A percentile compares a stretch with the other conserved stretches of the same genome.
Conservation (phyloP, 2,113 vertebrate genomes). For the Pardalotus punctatus region DNA sequence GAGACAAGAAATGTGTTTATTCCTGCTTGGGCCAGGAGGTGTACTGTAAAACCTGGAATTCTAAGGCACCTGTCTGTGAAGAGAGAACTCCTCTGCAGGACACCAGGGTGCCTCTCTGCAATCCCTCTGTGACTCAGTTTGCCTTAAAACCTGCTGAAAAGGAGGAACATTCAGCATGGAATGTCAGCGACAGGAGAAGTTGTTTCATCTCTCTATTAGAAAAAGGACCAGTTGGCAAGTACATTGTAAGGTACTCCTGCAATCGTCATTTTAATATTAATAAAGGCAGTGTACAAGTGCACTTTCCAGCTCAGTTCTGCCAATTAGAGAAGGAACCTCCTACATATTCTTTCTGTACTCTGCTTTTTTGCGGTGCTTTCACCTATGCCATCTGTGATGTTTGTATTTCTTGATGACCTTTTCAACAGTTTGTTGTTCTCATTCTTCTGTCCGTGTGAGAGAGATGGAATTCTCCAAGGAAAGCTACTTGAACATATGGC, state of each 20-base stretch:
- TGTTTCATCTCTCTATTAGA: not conserved
- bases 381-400: slow-evolving; percentile 62
- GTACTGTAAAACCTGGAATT: not conserved
- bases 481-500: slow-evolving; percentile 52
- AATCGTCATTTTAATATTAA: slow-evolving; percentile 55
- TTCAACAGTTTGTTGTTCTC: slow-evolving; percentile 60
- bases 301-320: not conserved
- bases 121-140: not conserved
- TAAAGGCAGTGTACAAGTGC: not conserved
- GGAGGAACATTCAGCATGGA: not conserved
- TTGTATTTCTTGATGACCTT: slow-evolving; percentile 56
- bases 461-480: slow-evolving; percentile 43
- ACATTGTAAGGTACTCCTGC: not conserved
- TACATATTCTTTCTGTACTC: not conserved
- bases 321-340: slow-evolving; percentile 42
- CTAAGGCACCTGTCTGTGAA: not conserved
- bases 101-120: not conserved
- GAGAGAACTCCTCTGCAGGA: not conserved
- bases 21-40: not conserved
- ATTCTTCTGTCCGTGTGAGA: slow-evolving; percentile 36
- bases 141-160: not conserved
- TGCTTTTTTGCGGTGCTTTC: slow-evolving; percentile 34
- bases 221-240: slow-evolving; percentile 22
- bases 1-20: not conserved
- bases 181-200: not conserved